phyloP scores from a whole-genome alignment of 2,888 invertebrate species.

The Diaprepes abbreviatus region DNA sequence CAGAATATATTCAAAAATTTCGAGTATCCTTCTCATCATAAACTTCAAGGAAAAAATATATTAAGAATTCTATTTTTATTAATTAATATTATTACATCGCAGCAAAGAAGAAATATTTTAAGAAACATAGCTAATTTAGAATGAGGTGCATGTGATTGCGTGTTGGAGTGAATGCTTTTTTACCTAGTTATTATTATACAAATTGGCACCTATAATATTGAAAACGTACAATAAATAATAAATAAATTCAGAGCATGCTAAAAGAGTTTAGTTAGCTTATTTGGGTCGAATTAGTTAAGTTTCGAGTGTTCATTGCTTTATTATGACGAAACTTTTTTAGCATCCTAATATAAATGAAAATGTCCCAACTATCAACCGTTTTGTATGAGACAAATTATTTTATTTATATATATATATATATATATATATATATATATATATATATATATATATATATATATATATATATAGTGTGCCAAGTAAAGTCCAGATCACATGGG shows the following conservation, averaged over 20 bases:
- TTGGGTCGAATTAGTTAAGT: background rate
- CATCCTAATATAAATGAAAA: background rate
- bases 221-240: background rate
- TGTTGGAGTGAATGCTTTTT: slow-evolving; percentile 6
- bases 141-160: background rate
- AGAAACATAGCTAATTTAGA: slow-evolving; percentile 5
- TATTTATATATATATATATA: no score
- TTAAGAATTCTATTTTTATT: no score
- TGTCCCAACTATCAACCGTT: background rate
- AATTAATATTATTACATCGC: no score
- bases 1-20: no score
- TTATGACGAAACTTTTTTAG: background rate
- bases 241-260: background rate
- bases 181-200: background rate
- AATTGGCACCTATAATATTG: slow-evolving; percentile 10
- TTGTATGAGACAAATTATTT: no score
- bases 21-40: no score
- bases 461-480: no score
- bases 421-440: no score
- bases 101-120: slow-evolving; percentile 8
- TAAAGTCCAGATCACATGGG: no score
- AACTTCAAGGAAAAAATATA: no score
- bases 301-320: background rate
- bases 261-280: background rate
- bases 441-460: no score